These are phyloP conservation scores for Halictus quadricinctus DNA, from an alignment of 2,888 invertebrate species.

Conservation along the genomic window DNA sequence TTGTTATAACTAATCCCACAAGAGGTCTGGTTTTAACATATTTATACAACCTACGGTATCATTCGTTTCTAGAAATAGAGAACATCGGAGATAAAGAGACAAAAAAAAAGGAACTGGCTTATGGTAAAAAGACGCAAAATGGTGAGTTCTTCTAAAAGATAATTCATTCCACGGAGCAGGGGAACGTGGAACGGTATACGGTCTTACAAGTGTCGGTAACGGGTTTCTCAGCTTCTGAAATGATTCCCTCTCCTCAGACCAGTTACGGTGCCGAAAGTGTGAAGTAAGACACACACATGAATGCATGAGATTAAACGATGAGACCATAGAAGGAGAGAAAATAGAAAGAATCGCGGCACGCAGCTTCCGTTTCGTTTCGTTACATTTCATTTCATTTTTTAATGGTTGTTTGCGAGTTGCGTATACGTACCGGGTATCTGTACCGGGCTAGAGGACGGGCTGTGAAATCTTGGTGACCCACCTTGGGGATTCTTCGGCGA, in stretches of 20 bases:
- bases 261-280: slow-evolving; percentile 63
- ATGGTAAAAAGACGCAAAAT: slow-evolving; percentile 28
- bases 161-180: slow-evolving; percentile 33
- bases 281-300: slow-evolving; percentile 59
- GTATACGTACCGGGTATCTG: slow-evolving; percentile 84
- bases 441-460: slow-evolving; percentile 85
- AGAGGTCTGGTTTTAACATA: slow-evolving; percentile 33
- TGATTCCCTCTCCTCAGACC: slow-evolving; percentile 61
- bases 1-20: slow-evolving; percentile 70
- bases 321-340: slow-evolving; percentile 27
- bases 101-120: slow-evolving; percentile 16
- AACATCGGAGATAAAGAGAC: slow-evolving; percentile 21
- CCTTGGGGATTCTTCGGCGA: slow-evolving; percentile 83
- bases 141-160: slow-evolving; percentile 35
- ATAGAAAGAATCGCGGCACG: slow-evolving; percentile 35
- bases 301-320: slow-evolving; percentile 51
- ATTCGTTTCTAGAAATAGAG: slow-evolving; percentile 36
- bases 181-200: slow-evolving; percentile 40
- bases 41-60: slow-evolving; percentile 48
- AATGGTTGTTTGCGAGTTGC: neutral
- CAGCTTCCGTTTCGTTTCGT: slow-evolving; percentile 10
- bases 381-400: neutral
- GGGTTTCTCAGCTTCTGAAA: slow-evolving; percentile 65
- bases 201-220: slow-evolving; percentile 60
- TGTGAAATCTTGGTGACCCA: slow-evolving; percentile 83